Conservation (phyloP, 2,113 vertebrate genomes). For the Myanophis thanlyinensis region DNA sequence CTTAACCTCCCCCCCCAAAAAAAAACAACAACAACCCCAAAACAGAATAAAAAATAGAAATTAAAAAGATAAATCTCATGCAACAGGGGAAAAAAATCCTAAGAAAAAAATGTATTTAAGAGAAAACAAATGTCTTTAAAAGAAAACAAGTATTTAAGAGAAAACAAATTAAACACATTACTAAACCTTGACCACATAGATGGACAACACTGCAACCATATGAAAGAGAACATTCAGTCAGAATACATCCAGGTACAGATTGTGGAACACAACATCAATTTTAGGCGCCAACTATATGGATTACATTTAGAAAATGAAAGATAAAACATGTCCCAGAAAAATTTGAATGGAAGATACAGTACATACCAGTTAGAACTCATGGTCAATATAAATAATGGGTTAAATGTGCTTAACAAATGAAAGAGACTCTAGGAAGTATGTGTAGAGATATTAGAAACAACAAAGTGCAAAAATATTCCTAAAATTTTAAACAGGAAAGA, state of each 20-base stretch:
- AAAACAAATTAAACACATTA: background rate
- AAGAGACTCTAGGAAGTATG: background rate
- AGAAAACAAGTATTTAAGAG: no score
- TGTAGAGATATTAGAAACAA: background rate
- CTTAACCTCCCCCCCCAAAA: no score
- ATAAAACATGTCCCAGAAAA: background rate
- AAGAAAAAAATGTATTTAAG: background rate
- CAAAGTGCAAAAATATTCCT: background rate
- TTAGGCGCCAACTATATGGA: background rate
- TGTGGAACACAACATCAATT: background rate
- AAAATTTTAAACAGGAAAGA: background rate
- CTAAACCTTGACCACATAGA: background rate
- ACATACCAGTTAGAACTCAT: background rate
- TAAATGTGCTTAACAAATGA: background rate
- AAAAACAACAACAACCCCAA: no score
- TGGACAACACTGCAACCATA: background rate
- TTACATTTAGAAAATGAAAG: background rate
- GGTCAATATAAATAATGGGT: background rate
- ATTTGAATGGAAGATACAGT: background rate
- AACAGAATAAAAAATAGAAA: background rate
- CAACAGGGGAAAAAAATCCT: background rate
- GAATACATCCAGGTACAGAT: background rate
- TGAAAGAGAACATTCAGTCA: background rate
- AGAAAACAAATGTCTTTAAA: no score
- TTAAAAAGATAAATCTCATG: background rate